Evolutionary conservation across 2,113 vertebrate species (phyloP), one percentile per base, ranked within the genome.

Genomic region (Meriones unguiculatus): DNA sequence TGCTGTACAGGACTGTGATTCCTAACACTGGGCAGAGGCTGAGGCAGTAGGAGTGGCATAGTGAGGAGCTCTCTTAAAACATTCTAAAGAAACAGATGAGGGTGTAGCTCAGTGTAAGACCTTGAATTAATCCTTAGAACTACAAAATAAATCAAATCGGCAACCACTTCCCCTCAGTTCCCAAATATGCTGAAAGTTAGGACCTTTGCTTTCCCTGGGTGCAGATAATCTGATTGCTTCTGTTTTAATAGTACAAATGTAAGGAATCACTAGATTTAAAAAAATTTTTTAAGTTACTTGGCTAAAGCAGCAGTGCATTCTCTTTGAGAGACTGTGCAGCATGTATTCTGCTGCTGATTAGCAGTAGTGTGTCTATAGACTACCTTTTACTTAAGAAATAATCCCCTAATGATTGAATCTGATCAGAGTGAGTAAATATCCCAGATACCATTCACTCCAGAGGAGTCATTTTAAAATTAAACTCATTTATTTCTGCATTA

Each of bases 401-500:
- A 96, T 76, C 62, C 73, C 14, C 72, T 78, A 93, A 32, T 93
- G 88, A 92, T 78, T 94, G 6, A 20, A n/a, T 90, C 38, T 92
- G 52, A 85, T 93, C 4, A 82, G 20, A 95, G 67, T 6, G 84
- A 89, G 69, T 89, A 73, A 91, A 94, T 75, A 81, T 90, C 41
- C 90, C 22, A 82, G 64, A 41, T 75, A 65, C 1, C 22, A 64
- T 78, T 95, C 72, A 77, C 91, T 93, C 12, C 77, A 94, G n/a
- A 95, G 32, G 7, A 13, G 67, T 12, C 30, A 72, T 59, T 57
- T 89, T 89, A 85, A 46, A 65, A 65, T 65, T 89, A 41, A 92
- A 87, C 30, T 41, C 80, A 91, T 25, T 91, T 96, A 84, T 92
- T 95, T 91, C 15, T 89, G 35, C 69, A 92, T 78, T 52, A 93